A percentile compares a stretch with the other conserved stretches of the same genome.
Conservation (phyloP, 2,113 vertebrate genomes). For the Oplegnathus fasciatus region DNA sequence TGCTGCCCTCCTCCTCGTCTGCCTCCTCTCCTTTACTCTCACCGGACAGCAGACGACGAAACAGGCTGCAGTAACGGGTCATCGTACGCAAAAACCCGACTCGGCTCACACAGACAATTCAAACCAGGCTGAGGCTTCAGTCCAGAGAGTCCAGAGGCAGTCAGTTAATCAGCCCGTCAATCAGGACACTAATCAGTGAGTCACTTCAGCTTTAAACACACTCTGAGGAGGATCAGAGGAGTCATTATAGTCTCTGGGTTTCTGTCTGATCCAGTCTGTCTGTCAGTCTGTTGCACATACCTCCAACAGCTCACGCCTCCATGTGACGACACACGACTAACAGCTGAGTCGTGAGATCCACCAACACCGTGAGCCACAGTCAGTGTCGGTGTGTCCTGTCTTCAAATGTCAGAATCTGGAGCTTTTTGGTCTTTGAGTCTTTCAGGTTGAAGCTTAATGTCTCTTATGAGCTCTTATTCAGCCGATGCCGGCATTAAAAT, state of each 20-base stretch:
- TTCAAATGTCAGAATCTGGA: too few relatives aligned
- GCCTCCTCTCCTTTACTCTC: constrained; percentile 48
- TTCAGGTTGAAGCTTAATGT: too few relatives aligned
- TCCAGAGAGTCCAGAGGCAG: neutral
- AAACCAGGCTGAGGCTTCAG: too few relatives aligned
- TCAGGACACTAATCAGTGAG: neutral
- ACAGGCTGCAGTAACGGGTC: constrained; percentile 70
- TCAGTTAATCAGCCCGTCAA: neutral
- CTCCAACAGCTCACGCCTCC: neutral
- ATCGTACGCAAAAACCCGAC: constrained; percentile 4
- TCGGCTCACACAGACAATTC: too few relatives aligned
- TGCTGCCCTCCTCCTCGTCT: constrained; percentile 46
- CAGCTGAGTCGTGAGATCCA: constrained; percentile 10
- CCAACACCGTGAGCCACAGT: neutral
- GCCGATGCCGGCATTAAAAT: too few relatives aligned
- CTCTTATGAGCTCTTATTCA: too few relatives aligned
- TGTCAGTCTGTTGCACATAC: too few relatives aligned
- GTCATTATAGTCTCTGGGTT: neutral
- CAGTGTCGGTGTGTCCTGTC: too few relatives aligned
- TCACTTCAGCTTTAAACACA: neutral
- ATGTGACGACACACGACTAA: neutral
- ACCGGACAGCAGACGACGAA: constrained; percentile 63
- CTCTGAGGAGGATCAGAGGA: neutral
- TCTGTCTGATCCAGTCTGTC: neutral
- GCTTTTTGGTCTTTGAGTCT: too few relatives aligned